Evolutionary conservation across 2,797 vertebrate genomes (phyloP), one percentile per base, ranked within the genome.

Genomic region (Alcedo quadribrachys): DNA sequence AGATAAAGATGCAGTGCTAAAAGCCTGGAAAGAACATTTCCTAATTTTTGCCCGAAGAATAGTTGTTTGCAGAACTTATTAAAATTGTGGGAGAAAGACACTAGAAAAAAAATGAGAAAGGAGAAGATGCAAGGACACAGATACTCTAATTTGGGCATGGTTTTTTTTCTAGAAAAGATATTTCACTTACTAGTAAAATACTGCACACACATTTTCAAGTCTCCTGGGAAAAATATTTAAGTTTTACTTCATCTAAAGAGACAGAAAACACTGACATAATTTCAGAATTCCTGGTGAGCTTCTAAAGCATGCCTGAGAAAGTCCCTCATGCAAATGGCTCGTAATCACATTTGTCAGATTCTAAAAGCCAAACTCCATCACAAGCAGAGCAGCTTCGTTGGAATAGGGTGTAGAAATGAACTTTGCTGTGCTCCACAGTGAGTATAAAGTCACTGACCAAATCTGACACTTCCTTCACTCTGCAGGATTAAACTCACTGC

Each of bases 1-100:
- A 45, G 57, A 84, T 96, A 91, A 96, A 89, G 58, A 88, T 82
- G 92, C 91, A 85, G 70, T 88, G 92, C 90, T 91, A 94, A 96
- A 89, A 92, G 94, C 78, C 78, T 94, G 94, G 92, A 87, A 96
- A 94, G 74, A 97, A 93, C 90, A 93, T 94, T 96, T 97, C 96
- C 94, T 95, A 89, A 94, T 92, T 96, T 96, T 92, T 96, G 78
- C 80, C 73, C 15, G 81, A 85, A 91, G 75, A 91, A 82, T 63
- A 89, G 67, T 69, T 96, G 58, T 88, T 93, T 93, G 80, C 81
- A 71, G 86, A 81, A 92, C 48, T 68, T 93, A 78, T 43, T 76
- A 78, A 74, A 81, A n/a, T 55, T 94, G 57, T 75, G 58, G 81
- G 88, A 90, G 84, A 81, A 84, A 76, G 86, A 53, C 18, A 58